Base-by-base conservation (phyloP, 1,140 invertebrate species). In the Drosophila subobscura region DNA sequence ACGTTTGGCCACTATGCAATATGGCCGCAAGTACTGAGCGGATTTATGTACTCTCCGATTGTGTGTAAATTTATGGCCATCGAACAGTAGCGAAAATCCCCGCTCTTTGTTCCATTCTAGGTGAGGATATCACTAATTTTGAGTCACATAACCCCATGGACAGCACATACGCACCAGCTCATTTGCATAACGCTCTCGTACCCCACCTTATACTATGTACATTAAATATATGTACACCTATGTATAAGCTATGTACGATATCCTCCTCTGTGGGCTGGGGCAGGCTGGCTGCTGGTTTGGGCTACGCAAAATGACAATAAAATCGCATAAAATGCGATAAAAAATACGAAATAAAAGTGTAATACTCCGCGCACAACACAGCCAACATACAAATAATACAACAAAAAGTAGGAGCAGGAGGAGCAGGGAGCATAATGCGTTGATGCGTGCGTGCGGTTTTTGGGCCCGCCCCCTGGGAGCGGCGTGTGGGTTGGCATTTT, bases 221-320 rank as follows among this genome's bases (percentile, higher is more conserved):
- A 37, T 33, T 37, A 37, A 3, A 37, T 33, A 5, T 57, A 46
- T 56, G 6, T 55, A 40, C 29, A 7, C 27, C 10, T 54, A 42
- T 42, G 22, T 42, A 25, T 14, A 8, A 47, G 33, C 16, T 45
- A 46, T 64, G 27, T 51, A 66, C 44, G 16, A 1, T 1, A 5
- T 12, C 14, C 10, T 51, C 49, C 37, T 7, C 41, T 20, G 37
- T 41, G 29, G 6, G 22, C 29, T n/a, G 20, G 29, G 20, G 10
- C 16, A 3, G 49, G 20, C 2, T 23, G 41, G 41, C 22, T 47
- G 3, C 16, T 68, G 73, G 78, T 64, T 56, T 70, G 79, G 53
- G 58, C 44, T 64, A 76, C 63, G 80, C 72, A 85, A 72, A 68
- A 85, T 85, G 72, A 77, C 72, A 85, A 79, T 85, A 79, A 85